phyloP scores from a whole-genome alignment of 2,113 vertebrate genomes.

The Tragelaphus imberbis region DNA sequence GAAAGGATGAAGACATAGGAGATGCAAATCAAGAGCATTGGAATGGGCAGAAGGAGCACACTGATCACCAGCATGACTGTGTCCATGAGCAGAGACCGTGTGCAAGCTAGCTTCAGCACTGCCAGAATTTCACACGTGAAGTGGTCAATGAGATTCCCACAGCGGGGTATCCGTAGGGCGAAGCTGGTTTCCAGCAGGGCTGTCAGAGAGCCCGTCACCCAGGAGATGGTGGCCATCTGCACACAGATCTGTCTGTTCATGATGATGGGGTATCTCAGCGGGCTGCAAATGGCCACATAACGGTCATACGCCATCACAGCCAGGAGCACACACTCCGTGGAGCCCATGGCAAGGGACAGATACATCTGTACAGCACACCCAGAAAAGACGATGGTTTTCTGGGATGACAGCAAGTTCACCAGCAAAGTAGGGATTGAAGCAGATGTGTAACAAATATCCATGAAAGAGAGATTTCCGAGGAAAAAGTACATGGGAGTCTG shows the following conservation, averaged over 20 bases:
- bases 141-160: conserved; percentile 63
- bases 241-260: conserved; percentile 58
- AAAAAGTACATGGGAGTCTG: conserved; percentile 72
- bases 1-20: conserved; percentile 70
- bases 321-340: conserved; percentile 65
- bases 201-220: conserved; percentile 54
- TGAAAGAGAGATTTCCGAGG: conserved; percentile 67
- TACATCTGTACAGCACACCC: conserved; percentile 66
- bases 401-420: conserved; percentile 58
- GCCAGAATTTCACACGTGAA: conserved; percentile 68
- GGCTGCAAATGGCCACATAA: conserved; percentile 66
- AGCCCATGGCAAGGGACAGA: conserved; percentile 65
- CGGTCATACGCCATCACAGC: conserved; percentile 65
- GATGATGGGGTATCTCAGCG: conserved; percentile 52
- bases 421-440: conserved; percentile 61
- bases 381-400: conserved; percentile 56
- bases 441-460: conserved; percentile 73
- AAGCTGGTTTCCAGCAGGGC: conserved; percentile 58
- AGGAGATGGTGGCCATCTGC: conserved; percentile 45
- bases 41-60: conserved; percentile 52
- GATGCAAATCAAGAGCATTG: conserved; percentile 62
- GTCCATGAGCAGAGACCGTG: conserved; percentile 20
- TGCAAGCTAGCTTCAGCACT: conserved; percentile 66
- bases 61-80: conserved; percentile 48
- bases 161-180: conserved; percentile 47